Base-by-base conservation (phyloP, 2,797 vertebrate genomes). In the Lagorchestes hirsutus region DNA sequence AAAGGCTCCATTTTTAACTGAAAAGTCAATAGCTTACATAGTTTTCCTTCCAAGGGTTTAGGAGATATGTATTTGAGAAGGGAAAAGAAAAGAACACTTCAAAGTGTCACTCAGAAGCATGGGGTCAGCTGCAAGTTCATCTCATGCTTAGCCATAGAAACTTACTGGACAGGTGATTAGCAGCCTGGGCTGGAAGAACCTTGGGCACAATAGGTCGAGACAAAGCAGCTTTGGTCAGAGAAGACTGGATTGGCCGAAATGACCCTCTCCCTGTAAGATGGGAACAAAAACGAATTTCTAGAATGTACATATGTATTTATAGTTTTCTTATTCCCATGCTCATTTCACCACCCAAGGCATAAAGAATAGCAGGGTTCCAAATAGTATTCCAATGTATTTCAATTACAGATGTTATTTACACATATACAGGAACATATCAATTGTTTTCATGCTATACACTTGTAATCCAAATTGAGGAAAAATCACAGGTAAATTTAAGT, bases 181-280 rank as follows among this genome's bases (percentile, higher is more conserved):
- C 97, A 18, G 98, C 94, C 95, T 98, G 98, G 82, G 99, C 96
- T 95, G 99, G 98, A 91, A 99, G 98, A 93, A 98, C 98, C 99
- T 99, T 99, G 98, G 99, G 99, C 96, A 99, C 98, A 13, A 99
- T 98, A 0, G 99, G 99, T 94, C 99, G 99, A 94, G 99, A 99
- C 94, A 99, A 98, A 92, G 99, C 97, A 57, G 99, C 98, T 97
- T 99, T 99, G 97, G 99, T 98, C 94, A 99, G 98, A 8, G 99
- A 99, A 91, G 99, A 99, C 97, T 99, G 99, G 98, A 99, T 99
- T 91, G 99, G 99, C 97, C 99, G 99, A 98, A 99, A 99, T 0
- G 99, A 99, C 97, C 99, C 99, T 97, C 99, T 99, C 98, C 99
- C 99, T 99, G 98, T 55, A 93, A 95, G 93, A 56, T 27, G 92